phyloP scores from a whole-genome alignment of 2,888 invertebrate species.

The Ichneumon xanthorius region DNA sequence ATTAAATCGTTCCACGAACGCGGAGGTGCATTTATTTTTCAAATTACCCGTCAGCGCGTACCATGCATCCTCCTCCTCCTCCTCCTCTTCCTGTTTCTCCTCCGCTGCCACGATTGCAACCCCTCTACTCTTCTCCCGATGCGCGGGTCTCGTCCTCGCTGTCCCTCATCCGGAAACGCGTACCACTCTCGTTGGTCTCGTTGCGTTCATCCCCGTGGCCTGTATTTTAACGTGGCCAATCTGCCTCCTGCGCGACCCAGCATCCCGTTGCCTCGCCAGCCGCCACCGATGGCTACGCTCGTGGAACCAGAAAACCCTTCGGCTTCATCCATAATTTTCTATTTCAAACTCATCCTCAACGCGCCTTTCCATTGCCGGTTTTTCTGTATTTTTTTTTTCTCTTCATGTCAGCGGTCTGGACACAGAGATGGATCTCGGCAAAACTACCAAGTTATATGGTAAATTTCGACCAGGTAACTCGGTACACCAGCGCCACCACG shows the following conservation, averaged over 20 bases:
- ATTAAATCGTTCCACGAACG: slow-evolving; percentile 66
- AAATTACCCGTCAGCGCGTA: slow-evolving; percentile 65
- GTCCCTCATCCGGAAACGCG: background rate
- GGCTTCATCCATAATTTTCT: slow-evolving; percentile 49
- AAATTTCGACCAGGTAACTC: too few species aligned
- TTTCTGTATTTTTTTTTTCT: background rate
- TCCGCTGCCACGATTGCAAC: background rate
- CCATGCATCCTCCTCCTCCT: slow-evolving; percentile 23
- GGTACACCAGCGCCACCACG: too few species aligned
- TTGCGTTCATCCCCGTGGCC: slow-evolving; percentile 13
- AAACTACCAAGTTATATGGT: too few species aligned
- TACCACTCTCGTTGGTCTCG: slow-evolving; percentile 15
- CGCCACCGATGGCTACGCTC: slow-evolving; percentile 29
- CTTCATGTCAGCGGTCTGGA: background rate
- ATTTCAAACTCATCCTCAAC: background rate
- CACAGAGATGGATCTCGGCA: too few species aligned
- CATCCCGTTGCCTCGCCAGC: background rate
- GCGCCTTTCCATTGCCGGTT: background rate
- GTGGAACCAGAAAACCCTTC: slow-evolving; percentile 40
- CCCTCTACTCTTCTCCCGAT: background rate
- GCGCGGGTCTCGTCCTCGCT: background rate
- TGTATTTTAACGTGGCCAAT: slow-evolving; percentile 65
- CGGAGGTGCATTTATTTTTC: slow-evolving; percentile 67
- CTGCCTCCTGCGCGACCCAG: slow-evolving; percentile 42
- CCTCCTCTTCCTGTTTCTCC: slow-evolving; percentile 9